Evolutionary conservation across 2,113 vertebrate species (phyloP).

Genomic region (Oceanodroma tethys): DNA sequence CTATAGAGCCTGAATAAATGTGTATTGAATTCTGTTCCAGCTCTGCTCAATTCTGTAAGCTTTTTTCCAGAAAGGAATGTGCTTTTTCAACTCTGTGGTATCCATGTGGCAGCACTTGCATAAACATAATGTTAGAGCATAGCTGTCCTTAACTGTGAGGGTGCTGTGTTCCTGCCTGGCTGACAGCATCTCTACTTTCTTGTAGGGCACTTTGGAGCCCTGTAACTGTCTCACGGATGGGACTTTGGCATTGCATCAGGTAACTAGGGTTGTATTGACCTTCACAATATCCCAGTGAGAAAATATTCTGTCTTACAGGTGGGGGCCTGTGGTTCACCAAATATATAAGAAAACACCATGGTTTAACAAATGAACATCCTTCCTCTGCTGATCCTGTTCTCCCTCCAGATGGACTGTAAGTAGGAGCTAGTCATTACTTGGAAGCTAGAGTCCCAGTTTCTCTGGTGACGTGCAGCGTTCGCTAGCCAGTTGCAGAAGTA

Average conservation of each 20-base stretch:
- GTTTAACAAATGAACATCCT: background rate
- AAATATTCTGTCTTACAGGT: background rate
- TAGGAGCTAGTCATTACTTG: background rate
- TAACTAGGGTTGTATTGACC: background rate
- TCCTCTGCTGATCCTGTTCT: background rate
- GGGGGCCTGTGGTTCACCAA: background rate
- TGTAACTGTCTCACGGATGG: background rate
- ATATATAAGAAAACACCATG: background rate
- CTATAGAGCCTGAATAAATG: background rate
- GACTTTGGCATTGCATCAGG: background rate
- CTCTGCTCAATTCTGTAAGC: background rate
- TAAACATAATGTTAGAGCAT: background rate
- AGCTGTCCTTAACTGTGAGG: background rate
- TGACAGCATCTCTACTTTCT: background rate
- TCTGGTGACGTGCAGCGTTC: background rate
- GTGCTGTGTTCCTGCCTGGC: background rate
- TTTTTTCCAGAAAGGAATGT: background rate
- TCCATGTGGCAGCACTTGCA: background rate
- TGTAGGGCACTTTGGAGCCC: background rate
- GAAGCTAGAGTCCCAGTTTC: background rate
- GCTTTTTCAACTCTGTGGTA: background rate
- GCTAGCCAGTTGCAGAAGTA: background rate
- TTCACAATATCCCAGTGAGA: background rate
- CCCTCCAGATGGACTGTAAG: background rate
- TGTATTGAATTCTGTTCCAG: background rate